Evolutionary conservation across 1,140 invertebrate genomes (phyloP), one percentile per base, ranked within the genome.

Genomic region (Proctacanthus coquilletti): DNA sequence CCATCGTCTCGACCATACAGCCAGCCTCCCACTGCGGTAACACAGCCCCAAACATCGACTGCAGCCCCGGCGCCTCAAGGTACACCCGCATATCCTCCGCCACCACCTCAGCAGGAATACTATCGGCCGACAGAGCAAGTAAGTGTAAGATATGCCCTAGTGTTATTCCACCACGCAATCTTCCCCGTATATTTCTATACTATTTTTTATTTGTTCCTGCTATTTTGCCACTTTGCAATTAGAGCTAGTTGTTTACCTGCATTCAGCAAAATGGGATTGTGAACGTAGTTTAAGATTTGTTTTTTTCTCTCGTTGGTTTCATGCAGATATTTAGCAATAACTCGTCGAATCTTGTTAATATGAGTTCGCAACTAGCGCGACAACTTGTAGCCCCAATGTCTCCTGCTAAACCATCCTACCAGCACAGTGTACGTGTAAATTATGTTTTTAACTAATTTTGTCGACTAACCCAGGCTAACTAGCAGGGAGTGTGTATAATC

Each of bases 21-120:
- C 40, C 55, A 58, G 37, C 51, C 51, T 14, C 55, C 55, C 21
- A 44, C 52, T 6, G 53, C 52, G 21, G 59, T 48, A 43, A 50
- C 47, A 37, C 53, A 49, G 36, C 49, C 45, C 32, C 47, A 52
- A 4, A 41, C 49, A 13, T 49, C 56, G 30, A 27, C 47, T 14
- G 55, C 46, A 18, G 42, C 47, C 15, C 52, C 48, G 32, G 55
- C 50, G 45, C 42, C 45, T 15, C 48, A 52, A 36, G 54, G 64
- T 32, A 51, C 54, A 9, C 53, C 51, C 42, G 56, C 57, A 20
- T 66, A 64, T 45, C 53, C 66, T 40, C 66, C 71, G 30, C 65
- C 63, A 55, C 65, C 70, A 45, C 62, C 65, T 33, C 72, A 75
- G 48, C 72, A 70, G 52, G 74, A 77, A 44, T 77, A 76, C 56